Conservation (phyloP, 2,888 invertebrate genomes). For the Phengaris alcon region DNA sequence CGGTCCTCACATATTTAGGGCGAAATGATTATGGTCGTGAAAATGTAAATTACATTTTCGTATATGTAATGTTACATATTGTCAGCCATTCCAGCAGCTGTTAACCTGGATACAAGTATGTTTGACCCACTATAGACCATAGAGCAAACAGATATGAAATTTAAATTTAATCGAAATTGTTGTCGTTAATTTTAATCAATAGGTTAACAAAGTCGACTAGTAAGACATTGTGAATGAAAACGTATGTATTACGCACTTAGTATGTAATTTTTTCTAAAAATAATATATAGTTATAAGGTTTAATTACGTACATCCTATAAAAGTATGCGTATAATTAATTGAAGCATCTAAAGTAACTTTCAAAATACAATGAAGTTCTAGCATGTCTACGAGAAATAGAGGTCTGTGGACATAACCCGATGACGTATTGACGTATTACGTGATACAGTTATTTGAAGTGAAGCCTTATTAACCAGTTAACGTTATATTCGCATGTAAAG, state of each 20-base stretch:
- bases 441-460: conserved; percentile 15
- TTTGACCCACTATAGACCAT: background rate
- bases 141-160: background rate
- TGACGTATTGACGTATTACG: background rate
- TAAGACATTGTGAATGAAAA: no score
- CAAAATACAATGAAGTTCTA: no score
- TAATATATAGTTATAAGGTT: no score
- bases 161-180: background rate
- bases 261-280: no score
- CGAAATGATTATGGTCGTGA: conserved; percentile 10
- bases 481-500: conserved; percentile 2
- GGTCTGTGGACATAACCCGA: background rate
- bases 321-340: no score
- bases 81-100: conserved; percentile 11
- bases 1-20: conserved; percentile 18
- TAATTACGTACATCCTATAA: no score
- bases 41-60: conserved; percentile 21
- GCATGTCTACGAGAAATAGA: background rate
- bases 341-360: no score
- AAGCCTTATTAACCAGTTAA: background rate
- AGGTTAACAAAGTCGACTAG: no score
- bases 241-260: no score
- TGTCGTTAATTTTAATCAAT: no score
- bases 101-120: conserved; percentile 11
- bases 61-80: conserved; percentile 12